Conservation (phyloP, 2,113 vertebrate genomes). For the Martes martes region DNA sequence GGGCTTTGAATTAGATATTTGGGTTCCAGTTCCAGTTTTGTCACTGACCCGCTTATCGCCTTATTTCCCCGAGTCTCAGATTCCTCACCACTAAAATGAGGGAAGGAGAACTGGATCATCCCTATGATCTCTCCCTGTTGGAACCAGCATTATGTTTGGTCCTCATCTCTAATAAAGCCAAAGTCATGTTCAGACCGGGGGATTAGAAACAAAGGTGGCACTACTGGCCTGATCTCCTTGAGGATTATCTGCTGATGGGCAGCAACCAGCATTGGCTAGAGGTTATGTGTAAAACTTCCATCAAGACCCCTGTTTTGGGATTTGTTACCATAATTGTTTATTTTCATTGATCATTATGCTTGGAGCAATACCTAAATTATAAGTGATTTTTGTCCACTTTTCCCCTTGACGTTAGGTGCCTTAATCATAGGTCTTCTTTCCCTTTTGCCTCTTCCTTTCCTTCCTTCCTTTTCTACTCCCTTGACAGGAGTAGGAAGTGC, state of each 20-base stretch:
- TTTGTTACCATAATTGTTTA: not conserved
- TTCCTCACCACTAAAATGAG: not conserved
- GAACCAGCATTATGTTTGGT: not conserved
- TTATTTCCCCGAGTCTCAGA: not conserved
- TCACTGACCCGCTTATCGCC: not conserved
- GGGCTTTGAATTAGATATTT: not conserved
- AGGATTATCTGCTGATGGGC: not conserved
- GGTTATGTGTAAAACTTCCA: not conserved
- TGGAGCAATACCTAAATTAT: not conserved
- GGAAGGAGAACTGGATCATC: not conserved
- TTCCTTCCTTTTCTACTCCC: too few species aligned
- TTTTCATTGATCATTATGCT: not conserved
- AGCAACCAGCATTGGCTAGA: not conserved
- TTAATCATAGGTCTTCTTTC: not conserved
- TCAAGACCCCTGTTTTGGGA: not conserved
- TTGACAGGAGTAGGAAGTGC: not conserved
- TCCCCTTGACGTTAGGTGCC: not conserved
- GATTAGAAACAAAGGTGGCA: not conserved
- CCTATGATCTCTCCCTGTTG: not conserved
- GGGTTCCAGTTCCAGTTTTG: not conserved
- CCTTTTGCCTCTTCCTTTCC: not conserved
- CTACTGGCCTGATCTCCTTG: accelerated
- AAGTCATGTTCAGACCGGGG: not conserved
- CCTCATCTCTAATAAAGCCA: not conserved
- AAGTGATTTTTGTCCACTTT: not conserved